Conservation (phyloP, 2,888 invertebrate species). For the Euzetes globulus region DNA sequence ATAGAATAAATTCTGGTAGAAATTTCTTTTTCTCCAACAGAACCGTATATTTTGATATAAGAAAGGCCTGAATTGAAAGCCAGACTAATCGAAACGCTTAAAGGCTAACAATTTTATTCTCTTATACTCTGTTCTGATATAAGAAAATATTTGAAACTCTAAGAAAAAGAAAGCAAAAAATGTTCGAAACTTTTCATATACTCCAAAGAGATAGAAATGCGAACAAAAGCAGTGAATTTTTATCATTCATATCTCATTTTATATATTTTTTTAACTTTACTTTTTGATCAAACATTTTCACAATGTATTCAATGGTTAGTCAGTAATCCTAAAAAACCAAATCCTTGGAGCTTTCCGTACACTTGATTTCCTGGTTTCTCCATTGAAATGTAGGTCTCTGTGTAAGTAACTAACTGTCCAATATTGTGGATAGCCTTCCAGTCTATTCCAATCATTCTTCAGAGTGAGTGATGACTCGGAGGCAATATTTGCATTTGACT, state of each 20-base stretch:
- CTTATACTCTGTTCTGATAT: not conserved
- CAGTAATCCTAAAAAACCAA: not conserved
- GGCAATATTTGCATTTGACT: not conserved
- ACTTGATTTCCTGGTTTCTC: constrained; percentile 24
- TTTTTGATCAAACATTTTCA: not conserved
- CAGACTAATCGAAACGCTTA: not conserved
- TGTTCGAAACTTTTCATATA: not conserved
- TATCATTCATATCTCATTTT: constrained; percentile 6
- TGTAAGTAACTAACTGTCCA: constrained; percentile 3
- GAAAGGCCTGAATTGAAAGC: not conserved
- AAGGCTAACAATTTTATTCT: not conserved
- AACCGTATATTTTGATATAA: not conserved
- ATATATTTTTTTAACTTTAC: not conserved
- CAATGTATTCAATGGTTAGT: not conserved
- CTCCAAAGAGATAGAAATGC: not conserved
- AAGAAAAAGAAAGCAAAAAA: not conserved
- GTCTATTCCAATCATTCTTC: not conserved
- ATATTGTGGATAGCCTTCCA: not conserved
- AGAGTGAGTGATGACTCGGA: not conserved
- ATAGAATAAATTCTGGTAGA: not conserved
- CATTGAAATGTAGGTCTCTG: not conserved
- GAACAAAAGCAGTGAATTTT: not conserved
- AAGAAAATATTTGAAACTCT: not conserved
- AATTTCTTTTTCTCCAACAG: not conserved
- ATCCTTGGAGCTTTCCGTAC: constrained; percentile 10